Conservation (phyloP, 2,113 vertebrate species). For the Delphinus delphis region DNA sequence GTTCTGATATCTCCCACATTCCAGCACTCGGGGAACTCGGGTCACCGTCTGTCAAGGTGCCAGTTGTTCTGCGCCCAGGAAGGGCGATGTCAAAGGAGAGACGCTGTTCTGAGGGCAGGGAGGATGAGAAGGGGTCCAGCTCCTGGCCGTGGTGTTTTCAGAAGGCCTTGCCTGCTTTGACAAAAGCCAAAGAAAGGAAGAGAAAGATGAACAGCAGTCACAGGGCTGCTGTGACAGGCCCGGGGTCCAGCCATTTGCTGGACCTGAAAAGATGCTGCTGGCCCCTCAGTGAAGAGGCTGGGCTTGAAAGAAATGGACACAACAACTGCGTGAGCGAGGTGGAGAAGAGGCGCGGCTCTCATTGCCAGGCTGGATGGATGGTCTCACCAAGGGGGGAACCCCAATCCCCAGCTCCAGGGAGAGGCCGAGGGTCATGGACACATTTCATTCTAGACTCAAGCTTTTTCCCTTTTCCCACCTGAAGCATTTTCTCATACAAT, state of each 20-base stretch:
- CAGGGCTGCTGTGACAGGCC: not conserved
- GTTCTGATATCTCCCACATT: not conserved
- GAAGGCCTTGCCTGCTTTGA: not conserved
- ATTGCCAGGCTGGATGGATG: fast-evolving
- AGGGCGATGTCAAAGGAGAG: not conserved
- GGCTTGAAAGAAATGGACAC: not conserved
- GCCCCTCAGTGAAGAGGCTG: not conserved
- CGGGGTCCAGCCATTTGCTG: fast-evolving
- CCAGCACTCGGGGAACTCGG: not conserved
- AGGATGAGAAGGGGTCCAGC: not conserved
- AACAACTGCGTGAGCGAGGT: fast-evolving
- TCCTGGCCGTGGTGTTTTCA: not conserved
- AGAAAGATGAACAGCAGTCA: not conserved
- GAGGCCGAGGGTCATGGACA: fast-evolving
- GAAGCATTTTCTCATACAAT: not conserved
- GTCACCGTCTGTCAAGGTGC: not conserved
- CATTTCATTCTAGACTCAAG: not conserved
- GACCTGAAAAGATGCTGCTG: not conserved
- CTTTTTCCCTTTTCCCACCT: not conserved
- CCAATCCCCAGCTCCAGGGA: not conserved
- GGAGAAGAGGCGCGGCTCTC: not conserved
- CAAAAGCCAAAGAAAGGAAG: conserved; percentile 24
- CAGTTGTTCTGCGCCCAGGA: not conserved
- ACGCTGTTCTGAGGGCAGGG: not conserved
- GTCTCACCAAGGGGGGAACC: not conserved